These are phyloP conservation scores for Chaenogobius annularis DNA, from an alignment of 2,113 vertebrate genomes.

Conservation along the genomic window DNA sequence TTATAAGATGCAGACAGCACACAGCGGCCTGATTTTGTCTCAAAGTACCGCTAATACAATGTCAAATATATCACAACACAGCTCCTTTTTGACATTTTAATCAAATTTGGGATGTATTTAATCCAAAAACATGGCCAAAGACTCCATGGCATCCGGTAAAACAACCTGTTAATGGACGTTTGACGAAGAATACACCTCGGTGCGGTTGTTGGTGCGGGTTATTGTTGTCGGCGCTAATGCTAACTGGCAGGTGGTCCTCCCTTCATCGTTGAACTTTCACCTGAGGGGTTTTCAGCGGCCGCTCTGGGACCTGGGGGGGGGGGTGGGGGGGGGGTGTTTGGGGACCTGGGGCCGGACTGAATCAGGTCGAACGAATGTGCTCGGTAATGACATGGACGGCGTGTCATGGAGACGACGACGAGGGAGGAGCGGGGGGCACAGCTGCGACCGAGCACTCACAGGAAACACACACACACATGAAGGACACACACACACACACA, in stretches of 20 bases:
- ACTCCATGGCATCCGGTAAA: neutral
- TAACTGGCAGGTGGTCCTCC: slow-evolving; percentile 25
- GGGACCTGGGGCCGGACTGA: neutral
- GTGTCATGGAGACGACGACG: neutral
- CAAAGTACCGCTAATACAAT: too few species aligned
- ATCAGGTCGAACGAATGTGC: slow-evolving; percentile 37
- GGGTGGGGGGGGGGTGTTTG: neutral
- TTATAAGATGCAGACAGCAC: too few species aligned
- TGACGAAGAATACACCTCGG: neutral
- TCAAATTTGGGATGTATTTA: too few species aligned
- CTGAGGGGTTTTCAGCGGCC: slow-evolving; percentile 9
- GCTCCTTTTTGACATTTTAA: too few species aligned
- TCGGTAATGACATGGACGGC: neutral
- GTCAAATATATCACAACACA: too few species aligned
- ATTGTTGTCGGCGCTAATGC: slow-evolving; percentile 4
- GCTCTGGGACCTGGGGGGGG: neutral
- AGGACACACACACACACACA: neutral
- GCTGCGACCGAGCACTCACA: slow-evolving; percentile 12
- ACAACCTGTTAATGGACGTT: neutral
- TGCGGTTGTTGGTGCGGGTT: neutral
- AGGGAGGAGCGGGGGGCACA: slow-evolving; percentile 11
- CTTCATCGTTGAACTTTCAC: slow-evolving; percentile 25
- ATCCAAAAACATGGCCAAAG: too few species aligned
- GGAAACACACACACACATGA: neutral
- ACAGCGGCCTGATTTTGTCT: too few species aligned